A percentile compares a stretch with the other conserved stretches of the same genome.
Evolutionary conservation across 2,888 invertebrate genomes (phyloP).

Genomic region (Miltochrista miniata): DNA sequence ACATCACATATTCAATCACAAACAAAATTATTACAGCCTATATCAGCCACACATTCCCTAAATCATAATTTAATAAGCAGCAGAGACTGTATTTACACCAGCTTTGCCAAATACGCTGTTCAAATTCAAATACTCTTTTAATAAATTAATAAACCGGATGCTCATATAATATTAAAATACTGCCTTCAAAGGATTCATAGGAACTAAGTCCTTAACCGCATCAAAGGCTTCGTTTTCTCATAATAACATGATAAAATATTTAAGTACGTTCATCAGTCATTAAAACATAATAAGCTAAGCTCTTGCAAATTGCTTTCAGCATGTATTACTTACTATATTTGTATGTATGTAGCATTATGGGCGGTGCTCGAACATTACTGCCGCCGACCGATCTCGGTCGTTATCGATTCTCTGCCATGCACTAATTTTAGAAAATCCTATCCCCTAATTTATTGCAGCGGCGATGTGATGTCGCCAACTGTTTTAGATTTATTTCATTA

Average conservation of each 20-base stretch:
- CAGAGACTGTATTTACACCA: too few species aligned
- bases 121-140: too few species aligned
- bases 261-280: neutral
- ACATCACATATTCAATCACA: too few species aligned
- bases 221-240: neutral
- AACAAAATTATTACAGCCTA: too few species aligned
- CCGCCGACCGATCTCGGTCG: conserved; percentile 41
- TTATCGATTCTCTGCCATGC: conserved; percentile 65
- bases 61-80: too few species aligned
- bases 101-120: too few species aligned
- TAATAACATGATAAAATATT: neutral
- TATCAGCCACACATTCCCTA: too few species aligned
- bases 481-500: conserved; percentile 32
- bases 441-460: conserved; percentile 44
- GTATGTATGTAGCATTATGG: conserved; percentile 15
- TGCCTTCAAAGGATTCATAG: too few species aligned
- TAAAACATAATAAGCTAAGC: neutral
- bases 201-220: too few species aligned
- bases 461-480: conserved; percentile 36
- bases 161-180: too few species aligned
- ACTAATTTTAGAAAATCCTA: conserved; percentile 69
- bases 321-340: neutral
- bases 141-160: too few species aligned
- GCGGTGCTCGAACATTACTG: conserved; percentile 50
- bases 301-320: neutral